Evolutionary conservation across 2,888 invertebrate species (phyloP), one percentile per base, ranked within the genome.

Genomic region (Mythimna pallens): DNA sequence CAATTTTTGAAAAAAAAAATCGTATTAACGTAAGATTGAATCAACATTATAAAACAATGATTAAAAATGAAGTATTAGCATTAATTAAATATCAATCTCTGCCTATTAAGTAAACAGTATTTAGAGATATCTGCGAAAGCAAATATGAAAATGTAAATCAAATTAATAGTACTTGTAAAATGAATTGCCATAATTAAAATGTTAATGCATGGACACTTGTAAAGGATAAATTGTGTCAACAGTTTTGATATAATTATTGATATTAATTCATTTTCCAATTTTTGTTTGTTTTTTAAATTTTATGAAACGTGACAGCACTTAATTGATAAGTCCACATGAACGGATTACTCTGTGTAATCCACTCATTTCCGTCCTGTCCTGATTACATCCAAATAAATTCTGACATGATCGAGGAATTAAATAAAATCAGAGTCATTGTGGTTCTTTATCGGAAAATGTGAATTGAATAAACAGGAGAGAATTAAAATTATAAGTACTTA

Each of bases 331-430:
- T 70, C 70, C 73, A 65, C 59, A 76, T 72, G 58, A 63, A 70
- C 57, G 73, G 74, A 73, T 78, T 84, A 80, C 30, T 22, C 34
- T 10, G 40, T 70, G 47, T 73, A 68, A 80, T 85, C 81, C 61
- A 68, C 64, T 80, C 62, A 72, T 73, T 78, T 81, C 71, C 63
- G 68, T 66, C 40, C 63, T 62, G 64, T 55, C 36, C 73, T 70
- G 72, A 85, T 84, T 78, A 70, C 70, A 57, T 73, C 47, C 62
- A 52, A 67, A 80, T 80, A 12, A 81, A 73, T 73, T 67, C 34
- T 61, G 75, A 47, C 64, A 75, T 73, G 43, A 75, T 85, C 63
- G 57, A 52, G 22, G 10, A 55, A 67, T 66, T 14, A 62, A 81
- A 66, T 78, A 12, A 65, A 72, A 65, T 57, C 10, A 10, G n/a